Conservation (phyloP, 64 coral and sea anemone species). For the Montipora cactus region DNA sequence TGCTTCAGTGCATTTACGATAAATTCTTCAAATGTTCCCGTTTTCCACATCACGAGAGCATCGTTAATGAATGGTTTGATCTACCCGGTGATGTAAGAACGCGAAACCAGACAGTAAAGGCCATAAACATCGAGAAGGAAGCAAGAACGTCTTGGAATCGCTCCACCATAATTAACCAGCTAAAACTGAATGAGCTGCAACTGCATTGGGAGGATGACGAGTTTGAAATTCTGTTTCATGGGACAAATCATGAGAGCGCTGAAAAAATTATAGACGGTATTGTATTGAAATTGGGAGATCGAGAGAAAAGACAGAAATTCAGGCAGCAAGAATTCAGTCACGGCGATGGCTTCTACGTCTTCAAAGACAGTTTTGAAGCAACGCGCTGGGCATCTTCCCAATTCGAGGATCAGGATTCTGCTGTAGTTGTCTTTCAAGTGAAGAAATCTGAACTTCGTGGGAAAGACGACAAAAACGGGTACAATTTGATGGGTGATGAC, state of each 20-base stretch:
- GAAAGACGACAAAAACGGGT: background rate
- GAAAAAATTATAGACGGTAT: constrained; percentile 66
- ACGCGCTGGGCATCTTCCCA: background rate
- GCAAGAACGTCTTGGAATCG: background rate
- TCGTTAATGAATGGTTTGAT: constrained; percentile 8
- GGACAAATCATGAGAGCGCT: constrained; percentile 60
- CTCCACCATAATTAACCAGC: background rate
- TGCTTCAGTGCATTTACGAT: background rate
- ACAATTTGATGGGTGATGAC: background rate
- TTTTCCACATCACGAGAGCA: background rate
- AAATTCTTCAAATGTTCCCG: background rate
- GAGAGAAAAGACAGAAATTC: background rate
- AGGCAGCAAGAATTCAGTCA: constrained; percentile 51
- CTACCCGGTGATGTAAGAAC: background rate
- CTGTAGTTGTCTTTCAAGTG: constrained; percentile 78
- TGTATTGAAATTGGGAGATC: background rate
- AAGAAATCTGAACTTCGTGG: background rate
- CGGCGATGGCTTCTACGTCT: constrained; percentile 69
- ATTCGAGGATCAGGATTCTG: background rate
- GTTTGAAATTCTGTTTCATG: constrained; percentile 65
- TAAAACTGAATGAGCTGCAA: background rate
- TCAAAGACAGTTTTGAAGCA: constrained; percentile 25
- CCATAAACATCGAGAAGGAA: constrained; percentile 3
- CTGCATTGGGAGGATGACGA: background rate
- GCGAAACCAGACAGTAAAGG: background rate